phyloP scores from a whole-genome alignment of 2,888 invertebrate genomes.

The Harpalus rufipes region DNA sequence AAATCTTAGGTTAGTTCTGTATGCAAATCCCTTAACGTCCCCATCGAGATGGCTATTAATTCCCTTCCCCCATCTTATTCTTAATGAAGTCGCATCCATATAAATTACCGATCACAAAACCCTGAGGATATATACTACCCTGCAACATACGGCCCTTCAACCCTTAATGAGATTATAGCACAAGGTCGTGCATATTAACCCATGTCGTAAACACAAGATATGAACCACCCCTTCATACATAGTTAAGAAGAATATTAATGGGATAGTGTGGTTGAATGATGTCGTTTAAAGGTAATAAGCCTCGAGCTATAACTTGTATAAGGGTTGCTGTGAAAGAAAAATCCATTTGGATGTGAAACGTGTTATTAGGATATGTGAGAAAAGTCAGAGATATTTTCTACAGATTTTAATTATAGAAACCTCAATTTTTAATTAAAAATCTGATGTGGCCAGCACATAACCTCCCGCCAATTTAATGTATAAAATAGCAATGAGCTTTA shows the following conservation, averaged over 20 bases:
- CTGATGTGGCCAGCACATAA: no score
- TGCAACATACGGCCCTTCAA: constrained; percentile 31
- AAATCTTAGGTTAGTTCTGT: not conserved
- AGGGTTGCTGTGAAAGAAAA: not conserved
- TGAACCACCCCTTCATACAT: constrained; percentile 5
- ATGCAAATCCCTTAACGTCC: constrained; percentile 34
- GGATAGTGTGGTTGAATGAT: not conserved
- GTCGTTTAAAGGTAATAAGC: constrained; percentile 10
- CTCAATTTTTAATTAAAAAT: no score
- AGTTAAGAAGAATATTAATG: constrained; percentile 43
- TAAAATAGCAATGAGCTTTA: no score
- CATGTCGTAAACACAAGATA: constrained; percentile 8
- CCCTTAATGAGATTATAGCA: constrained; percentile 34
- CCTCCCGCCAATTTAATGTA: no score
- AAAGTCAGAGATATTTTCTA: no score
- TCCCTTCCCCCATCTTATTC: constrained; percentile 12
- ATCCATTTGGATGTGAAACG: no score
- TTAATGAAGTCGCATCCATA: constrained; percentile 37
- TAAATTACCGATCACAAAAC: constrained; percentile 50
- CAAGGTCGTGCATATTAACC: constrained; percentile 43
- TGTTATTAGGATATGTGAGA: no score
- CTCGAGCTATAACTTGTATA: not conserved
- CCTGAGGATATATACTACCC: constrained; percentile 18
- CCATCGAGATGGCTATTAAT: constrained; percentile 13
- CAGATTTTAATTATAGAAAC: no score